Conservation (phyloP, 2,113 vertebrate genomes). For the Grus americana region DNA sequence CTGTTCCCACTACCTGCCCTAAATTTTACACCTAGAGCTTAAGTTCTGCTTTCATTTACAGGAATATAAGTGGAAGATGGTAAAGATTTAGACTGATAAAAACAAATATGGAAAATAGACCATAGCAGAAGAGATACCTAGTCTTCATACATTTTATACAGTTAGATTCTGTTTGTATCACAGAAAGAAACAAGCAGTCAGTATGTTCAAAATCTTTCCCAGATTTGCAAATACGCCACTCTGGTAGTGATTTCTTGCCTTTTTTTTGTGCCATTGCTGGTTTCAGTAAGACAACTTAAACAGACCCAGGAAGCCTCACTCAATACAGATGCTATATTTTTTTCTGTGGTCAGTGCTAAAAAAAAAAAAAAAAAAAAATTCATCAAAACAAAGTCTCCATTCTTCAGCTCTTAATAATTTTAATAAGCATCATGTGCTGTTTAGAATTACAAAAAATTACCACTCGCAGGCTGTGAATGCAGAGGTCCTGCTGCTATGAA, state of each 20-base stretch:
- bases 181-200: not conserved
- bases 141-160: not conserved
- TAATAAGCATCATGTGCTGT: not conserved
- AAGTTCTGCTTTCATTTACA: not conserved
- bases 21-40: not conserved
- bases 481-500: not conserved
- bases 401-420: not conserved
- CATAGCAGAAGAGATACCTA: not conserved
- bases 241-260: not conserved
- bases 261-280: not conserved
- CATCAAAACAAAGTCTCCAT: not conserved
- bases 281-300: not conserved
- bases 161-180: not conserved
- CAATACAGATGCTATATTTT: not conserved
- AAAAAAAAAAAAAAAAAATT: not conserved
- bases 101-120: not conserved
- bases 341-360: not conserved
- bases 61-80: not conserved
- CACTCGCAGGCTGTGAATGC: not conserved
- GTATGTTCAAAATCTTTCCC: not conserved
- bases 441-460: not conserved
- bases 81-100: not conserved
- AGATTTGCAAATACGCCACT: not conserved
- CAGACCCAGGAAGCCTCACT: not conserved
- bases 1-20: not conserved